Percentiles rank a stretch among this genome's conserved stretches.
Evolutionary conservation across 2,113 vertebrate genomes (phyloP).

Genomic region (Nothobranchius kuhntae): DNA sequence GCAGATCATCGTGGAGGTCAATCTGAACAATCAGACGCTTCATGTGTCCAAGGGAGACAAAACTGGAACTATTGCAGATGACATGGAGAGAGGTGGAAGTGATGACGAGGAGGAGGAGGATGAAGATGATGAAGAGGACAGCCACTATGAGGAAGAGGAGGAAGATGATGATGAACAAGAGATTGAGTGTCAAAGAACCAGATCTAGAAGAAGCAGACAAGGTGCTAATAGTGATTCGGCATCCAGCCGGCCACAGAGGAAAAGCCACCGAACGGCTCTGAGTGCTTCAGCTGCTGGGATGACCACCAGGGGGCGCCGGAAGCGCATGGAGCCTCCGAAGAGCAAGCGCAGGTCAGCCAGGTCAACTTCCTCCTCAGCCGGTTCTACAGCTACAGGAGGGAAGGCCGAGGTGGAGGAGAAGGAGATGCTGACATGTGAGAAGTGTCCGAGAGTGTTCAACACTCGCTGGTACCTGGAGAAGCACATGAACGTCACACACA

Average conservation of each 20-base stretch:
- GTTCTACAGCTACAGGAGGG: conserved; percentile 45
- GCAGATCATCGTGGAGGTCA: conserved; percentile 99
- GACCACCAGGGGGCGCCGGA: conserved; percentile 87
- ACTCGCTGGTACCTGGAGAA: conserved; percentile 99
- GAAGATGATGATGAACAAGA: conserved; percentile 80
- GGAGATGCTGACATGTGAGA: conserved; percentile 95
- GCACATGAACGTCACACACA: conserved; percentile 99
- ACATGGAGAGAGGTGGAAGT: conserved; percentile 88
- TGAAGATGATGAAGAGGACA: conserved; percentile 61
- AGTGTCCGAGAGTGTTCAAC: conserved; percentile 98
- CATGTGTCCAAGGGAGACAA: conserved; percentile 97
- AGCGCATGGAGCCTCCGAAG: conserved; percentile 82
- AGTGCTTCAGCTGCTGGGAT: conserved; percentile 78
- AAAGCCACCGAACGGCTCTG: conserved; percentile 76
- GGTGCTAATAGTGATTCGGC: conserved; percentile 9
- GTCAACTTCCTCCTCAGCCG: conserved; percentile 56
- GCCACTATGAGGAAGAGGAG: conserved; percentile 65
- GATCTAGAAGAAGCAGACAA: conserved; percentile 77
- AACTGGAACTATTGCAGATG: conserved; percentile 82
- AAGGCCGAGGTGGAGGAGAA: conserved; percentile 88
- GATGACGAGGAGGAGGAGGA: conserved; percentile 84
- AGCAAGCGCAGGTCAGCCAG: conserved; percentile 83
- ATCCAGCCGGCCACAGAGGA: conserved; percentile 70
- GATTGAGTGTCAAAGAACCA: conserved; percentile 82
- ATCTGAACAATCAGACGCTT: conserved; percentile 99